phyloP scores from a whole-genome alignment of 1,140 invertebrate genomes.

The Bathynomus jamesi region DNA sequence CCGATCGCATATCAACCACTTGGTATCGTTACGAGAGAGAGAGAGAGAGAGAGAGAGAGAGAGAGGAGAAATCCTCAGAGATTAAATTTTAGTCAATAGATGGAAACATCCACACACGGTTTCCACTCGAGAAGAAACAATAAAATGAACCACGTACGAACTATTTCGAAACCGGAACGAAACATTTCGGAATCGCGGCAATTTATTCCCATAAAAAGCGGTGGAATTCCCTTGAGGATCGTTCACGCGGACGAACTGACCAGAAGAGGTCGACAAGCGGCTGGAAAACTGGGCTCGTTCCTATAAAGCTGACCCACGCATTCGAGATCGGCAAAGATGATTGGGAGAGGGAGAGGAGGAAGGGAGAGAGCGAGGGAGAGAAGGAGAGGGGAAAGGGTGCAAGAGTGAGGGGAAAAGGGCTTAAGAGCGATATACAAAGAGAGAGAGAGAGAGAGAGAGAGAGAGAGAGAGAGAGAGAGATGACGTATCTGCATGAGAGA shows the following conservation, averaged over 20 bases:
- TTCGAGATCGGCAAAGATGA: background rate
- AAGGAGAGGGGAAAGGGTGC: background rate
- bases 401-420: background rate
- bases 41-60: background rate
- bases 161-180: background rate
- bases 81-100: slow-evolving; percentile 2
- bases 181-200: background rate
- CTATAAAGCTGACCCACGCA: background rate
- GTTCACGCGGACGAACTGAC: background rate
- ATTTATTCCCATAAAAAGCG: background rate
- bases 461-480: slow-evolving; percentile 15
- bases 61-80: background rate
- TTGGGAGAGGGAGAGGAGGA: background rate
- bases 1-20: too few relatives aligned
- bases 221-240: background rate
- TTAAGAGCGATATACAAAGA: background rate
- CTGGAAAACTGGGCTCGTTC: background rate
- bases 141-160: background rate
- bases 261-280: background rate
- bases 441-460: background rate
- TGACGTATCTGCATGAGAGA: background rate
- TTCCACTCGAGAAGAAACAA: background rate
- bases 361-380: background rate
- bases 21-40: background rate
- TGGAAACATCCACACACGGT: background rate